Percentiles rank a stretch among this genome's conserved stretches.
phyloP scores from a whole-genome alignment of 2,797 vertebrate genomes.

The Gambelia wislizenii region DNA sequence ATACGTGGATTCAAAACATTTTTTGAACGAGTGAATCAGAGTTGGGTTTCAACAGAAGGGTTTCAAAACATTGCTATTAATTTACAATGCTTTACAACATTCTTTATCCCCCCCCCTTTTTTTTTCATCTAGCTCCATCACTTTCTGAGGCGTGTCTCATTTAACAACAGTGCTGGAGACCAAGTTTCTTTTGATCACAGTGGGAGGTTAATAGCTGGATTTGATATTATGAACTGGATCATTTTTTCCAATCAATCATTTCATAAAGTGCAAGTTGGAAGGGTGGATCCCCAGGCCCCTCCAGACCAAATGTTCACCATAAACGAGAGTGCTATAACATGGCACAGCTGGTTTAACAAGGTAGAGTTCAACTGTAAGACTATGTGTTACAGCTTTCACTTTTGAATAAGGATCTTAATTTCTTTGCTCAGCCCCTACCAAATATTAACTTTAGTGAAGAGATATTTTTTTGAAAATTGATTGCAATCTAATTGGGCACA shows the following conservation, averaged over 20 bases:
- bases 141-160: not conserved
- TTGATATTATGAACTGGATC: slow-evolving; percentile 12
- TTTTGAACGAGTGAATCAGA: no score
- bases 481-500: no score
- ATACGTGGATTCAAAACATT: no score
- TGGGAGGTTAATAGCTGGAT: not conserved
- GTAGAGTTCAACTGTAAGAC: not conserved
- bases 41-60: no score
- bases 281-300: not conserved
- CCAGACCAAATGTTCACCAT: not conserved
- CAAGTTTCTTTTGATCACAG: not conserved
- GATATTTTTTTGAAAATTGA: no score
- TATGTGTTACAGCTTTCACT: no score
- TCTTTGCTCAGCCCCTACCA: no score
- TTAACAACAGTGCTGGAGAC: not conserved
- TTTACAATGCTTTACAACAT: no score
- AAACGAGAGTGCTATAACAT: not conserved
- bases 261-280: not conserved
- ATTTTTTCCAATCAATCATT: slow-evolving; percentile 3
- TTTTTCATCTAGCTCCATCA: not conserved
- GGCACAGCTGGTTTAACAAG: slow-evolving; percentile 8
- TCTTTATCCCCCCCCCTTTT: no score
- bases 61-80: no score
- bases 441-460: no score
- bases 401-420: no score